Evolutionary conservation across 2,888 invertebrate species (phyloP).

Genomic region (Galerucella nymphaeae): DNA sequence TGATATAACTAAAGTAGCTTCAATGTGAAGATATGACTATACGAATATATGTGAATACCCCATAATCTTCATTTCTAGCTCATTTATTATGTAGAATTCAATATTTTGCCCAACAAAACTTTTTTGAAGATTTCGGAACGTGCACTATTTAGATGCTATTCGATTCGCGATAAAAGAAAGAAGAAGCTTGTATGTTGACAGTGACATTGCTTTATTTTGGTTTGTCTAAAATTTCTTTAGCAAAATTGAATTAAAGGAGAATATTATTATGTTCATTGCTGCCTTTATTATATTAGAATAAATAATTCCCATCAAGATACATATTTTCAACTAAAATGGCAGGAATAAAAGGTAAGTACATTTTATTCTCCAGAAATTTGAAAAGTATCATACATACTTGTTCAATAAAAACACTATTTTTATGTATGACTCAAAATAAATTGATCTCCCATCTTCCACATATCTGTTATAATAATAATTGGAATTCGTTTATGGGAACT

Average conservation of each 20-base stretch:
- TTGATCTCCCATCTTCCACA: not conserved
- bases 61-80: too few species aligned
- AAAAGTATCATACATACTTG: not conserved
- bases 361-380: not conserved
- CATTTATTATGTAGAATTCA: too few species aligned
- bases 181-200: not conserved
- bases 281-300: not conserved
- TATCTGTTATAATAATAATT: not conserved
- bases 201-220: slow-evolving; percentile 3
- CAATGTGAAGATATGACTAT: too few species aligned
- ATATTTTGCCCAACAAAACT: not conserved
- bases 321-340: slow-evolving; percentile 34
- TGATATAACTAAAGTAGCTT: too few species aligned
- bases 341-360: slow-evolving; percentile 42
- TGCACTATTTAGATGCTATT: too few species aligned
- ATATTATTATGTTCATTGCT: not conserved
- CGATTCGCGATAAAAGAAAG: too few species aligned
- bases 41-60: not conserved
- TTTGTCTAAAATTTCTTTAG: not conserved
- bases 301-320: not conserved
- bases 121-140: not conserved
- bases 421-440: not conserved
- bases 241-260: not conserved
- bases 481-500: too few species aligned
- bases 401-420: not conserved